Evolutionary conservation across 35 echinoderm and acorn worm species (phyloP).

Genomic region (Heliocidaris erythrogramma): DNA sequence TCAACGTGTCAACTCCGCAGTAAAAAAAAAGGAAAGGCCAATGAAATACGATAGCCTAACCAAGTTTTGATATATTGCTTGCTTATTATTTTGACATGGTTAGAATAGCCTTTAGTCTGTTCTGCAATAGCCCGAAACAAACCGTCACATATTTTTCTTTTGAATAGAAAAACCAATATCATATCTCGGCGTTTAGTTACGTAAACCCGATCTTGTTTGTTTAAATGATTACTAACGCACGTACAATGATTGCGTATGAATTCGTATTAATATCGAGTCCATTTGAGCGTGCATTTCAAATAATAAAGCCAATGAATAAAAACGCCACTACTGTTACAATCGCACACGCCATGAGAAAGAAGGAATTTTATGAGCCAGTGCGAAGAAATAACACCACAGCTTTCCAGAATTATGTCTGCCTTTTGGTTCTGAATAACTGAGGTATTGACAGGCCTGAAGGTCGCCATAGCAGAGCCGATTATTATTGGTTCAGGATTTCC

Average conservation of each 20-base stretch:
- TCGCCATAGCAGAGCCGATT: not conserved
- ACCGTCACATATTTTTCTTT: not conserved
- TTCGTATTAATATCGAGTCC: not conserved
- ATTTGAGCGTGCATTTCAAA: slow-evolving; percentile 28
- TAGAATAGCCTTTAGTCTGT: not conserved
- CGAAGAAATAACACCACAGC: not conserved
- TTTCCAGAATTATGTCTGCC: slow-evolving; percentile 23
- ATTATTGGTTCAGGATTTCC: slow-evolving; percentile 29
- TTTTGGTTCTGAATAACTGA: slow-evolving; percentile 27
- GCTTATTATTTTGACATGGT: not conserved
- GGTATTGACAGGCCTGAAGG: slow-evolving; percentile 20
- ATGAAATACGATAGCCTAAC: not conserved
- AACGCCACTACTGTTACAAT: slow-evolving; percentile 1
- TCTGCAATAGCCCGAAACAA: not conserved
- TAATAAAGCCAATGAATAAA: not conserved
- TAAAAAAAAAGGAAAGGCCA: not conserved
- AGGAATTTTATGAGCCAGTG: slow-evolving; percentile 5
- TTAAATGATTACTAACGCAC: slow-evolving; percentile 21
- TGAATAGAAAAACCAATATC: slow-evolving; percentile 30
- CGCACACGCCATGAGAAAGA: not conserved
- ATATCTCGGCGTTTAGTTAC: slow-evolving; percentile 20
- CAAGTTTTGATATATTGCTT: not conserved
- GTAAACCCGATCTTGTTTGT: slow-evolving; percentile 30
- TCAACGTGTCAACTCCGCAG: not conserved
- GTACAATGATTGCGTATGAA: slow-evolving; percentile 16